phyloP scores from a whole-genome alignment of 2,888 invertebrate genomes.

The Rapana venosa region DNA sequence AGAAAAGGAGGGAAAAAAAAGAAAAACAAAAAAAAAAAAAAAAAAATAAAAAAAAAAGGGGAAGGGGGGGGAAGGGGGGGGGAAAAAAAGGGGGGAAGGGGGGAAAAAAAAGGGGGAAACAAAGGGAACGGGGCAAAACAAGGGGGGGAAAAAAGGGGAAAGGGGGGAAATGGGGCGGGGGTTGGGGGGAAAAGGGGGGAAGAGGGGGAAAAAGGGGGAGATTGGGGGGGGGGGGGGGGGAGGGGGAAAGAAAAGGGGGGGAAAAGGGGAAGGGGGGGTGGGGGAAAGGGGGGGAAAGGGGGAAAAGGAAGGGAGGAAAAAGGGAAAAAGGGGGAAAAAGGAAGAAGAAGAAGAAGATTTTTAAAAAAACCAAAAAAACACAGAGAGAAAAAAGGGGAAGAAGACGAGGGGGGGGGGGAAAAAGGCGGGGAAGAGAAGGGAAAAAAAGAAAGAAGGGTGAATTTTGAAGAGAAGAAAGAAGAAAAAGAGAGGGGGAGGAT shows the following conservation, averaged over 20 bases:
- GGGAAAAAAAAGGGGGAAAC: too few relatives aligned
- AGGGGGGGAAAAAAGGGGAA: neutral
- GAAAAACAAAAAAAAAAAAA: too few relatives aligned
- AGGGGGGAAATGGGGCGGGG: neutral
- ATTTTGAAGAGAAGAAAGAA: too few relatives aligned
- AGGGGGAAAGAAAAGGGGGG: conserved; percentile 25
- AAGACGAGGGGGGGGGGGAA: too few relatives aligned
- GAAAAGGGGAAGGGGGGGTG: conserved; percentile 13
- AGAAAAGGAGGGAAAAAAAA: too few relatives aligned
- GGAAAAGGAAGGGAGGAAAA: neutral
- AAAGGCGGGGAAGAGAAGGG: too few relatives aligned
- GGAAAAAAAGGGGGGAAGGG: neutral
- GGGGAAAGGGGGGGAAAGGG: neutral
- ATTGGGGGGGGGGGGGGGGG: conserved; percentile 26
- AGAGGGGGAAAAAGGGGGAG: neutral
- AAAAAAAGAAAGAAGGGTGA: too few relatives aligned
- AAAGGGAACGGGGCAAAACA: neutral
- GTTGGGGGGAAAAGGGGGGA: neutral
- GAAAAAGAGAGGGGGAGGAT: too few relatives aligned
- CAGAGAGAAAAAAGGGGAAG: neutral
- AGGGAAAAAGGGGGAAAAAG: neutral
- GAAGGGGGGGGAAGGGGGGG: too few relatives aligned
- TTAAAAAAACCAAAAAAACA: neutral
- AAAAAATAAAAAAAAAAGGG: too few relatives aligned
- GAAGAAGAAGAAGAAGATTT: neutral